phyloP scores from a whole-genome alignment of 2,113 vertebrate species.

The Lanius collurio region DNA sequence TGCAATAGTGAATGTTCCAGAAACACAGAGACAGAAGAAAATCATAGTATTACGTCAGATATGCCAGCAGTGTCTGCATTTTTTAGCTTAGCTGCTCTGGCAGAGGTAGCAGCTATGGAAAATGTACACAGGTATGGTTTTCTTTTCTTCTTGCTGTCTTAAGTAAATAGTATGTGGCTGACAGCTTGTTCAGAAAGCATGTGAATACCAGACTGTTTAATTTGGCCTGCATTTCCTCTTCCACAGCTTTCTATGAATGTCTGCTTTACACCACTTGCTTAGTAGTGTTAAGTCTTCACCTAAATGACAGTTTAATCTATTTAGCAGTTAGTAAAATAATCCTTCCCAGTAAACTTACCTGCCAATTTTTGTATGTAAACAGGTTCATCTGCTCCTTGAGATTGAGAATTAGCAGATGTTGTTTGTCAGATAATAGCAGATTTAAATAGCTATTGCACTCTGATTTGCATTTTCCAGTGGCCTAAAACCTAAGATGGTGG shows the following conservation, averaged over 20 bases:
- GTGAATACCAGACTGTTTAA: background rate
- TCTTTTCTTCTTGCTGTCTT: background rate
- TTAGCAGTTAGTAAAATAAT: background rate
- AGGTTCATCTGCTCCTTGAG: background rate
- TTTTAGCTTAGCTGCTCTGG: slow-evolving; percentile 97
- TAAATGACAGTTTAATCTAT: background rate
- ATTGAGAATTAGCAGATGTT: background rate
- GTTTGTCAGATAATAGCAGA: background rate
- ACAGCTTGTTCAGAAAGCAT: background rate
- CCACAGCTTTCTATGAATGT: background rate
- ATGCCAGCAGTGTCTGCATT: slow-evolving; percentile 85
- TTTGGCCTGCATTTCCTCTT: background rate
- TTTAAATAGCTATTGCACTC: background rate
- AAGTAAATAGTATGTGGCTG: background rate
- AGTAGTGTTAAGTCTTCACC: background rate
- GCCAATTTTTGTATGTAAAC: background rate
- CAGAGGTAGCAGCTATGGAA: slow-evolving; percentile 99
- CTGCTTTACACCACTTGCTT: background rate
- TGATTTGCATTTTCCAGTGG: background rate
- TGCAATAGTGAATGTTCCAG: slow-evolving; percentile 82
- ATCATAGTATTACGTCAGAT: slow-evolving; percentile 75
- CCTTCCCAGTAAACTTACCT: background rate
- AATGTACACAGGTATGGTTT: slow-evolving; percentile 89
- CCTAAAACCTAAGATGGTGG: background rate
- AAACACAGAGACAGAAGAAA: slow-evolving; percentile 69